phyloP scores from a whole-genome alignment of 2,797 vertebrate genomes.

The Premnoplex brunnescens region DNA sequence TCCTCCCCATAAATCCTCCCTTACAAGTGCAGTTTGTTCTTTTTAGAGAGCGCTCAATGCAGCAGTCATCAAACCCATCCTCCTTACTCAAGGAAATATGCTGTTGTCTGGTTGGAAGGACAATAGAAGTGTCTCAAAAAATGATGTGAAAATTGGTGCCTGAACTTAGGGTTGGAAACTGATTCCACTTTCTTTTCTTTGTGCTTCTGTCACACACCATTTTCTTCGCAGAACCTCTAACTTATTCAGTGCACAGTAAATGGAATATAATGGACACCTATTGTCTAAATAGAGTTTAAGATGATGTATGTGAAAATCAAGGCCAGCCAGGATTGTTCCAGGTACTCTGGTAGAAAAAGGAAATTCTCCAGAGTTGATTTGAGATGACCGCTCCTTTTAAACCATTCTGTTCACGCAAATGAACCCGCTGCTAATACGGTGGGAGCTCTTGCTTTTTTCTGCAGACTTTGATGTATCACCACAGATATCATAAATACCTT shows the following conservation, averaged over 20 bases:
- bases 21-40: not conserved
- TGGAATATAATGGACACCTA: not conserved
- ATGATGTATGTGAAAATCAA: not conserved
- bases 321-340: not conserved
- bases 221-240: not conserved
- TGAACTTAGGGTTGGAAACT: not conserved
- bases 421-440: constrained; percentile 12
- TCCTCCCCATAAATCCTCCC: not conserved
- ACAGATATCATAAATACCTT: constrained; percentile 7
- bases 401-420: not conserved
- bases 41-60: not conserved
- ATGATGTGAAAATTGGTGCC: not conserved
- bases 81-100: not conserved
- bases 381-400: not conserved
- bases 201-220: not conserved
- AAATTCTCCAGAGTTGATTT: not conserved
- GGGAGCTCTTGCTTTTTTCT: constrained; percentile 7
- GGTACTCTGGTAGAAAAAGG: not conserved
- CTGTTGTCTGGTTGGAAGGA: not conserved
- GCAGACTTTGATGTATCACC: not conserved
- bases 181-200: not conserved
- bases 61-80: not conserved
- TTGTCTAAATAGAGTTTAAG: not conserved
- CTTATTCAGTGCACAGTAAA: not conserved
- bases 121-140: not conserved